phyloP scores from a whole-genome alignment of 2,888 invertebrate species.

The Ryuthela nishihirai region DNA sequence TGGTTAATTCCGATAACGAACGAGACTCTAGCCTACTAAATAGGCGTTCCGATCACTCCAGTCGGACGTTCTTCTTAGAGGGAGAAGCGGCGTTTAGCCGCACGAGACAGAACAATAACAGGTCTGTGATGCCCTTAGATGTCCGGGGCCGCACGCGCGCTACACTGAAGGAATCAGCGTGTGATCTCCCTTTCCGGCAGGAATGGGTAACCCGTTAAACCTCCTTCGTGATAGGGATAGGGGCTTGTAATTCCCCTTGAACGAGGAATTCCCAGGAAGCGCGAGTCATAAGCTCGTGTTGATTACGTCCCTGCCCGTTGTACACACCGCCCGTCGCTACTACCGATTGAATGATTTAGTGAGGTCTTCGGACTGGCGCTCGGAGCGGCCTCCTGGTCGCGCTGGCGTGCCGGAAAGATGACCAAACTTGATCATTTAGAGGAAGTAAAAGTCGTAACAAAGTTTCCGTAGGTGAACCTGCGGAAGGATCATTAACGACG shows the following conservation, averaged over 20 bases:
- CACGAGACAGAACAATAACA: too few species aligned
- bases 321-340: constrained; percentile 69
- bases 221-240: constrained; percentile 66
- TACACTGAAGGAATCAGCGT: constrained; percentile 59
- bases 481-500: too few species aligned
- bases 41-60: too few species aligned
- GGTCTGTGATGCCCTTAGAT: too few species aligned
- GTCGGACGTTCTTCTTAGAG: too few species aligned
- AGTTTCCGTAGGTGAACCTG: too few species aligned
- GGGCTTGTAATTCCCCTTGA: constrained; percentile 60
- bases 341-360: constrained; percentile 65
- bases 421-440: constrained; percentile 61
- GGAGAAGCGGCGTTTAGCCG: too few species aligned
- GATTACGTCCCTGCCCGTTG: constrained; percentile 68
- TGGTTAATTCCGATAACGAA: too few species aligned
- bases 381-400: constrained; percentile 21
- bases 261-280: constrained; percentile 68
- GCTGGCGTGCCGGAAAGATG: constrained; percentile 55
- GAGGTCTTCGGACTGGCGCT: constrained; percentile 55
- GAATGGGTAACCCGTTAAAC: constrained; percentile 64
- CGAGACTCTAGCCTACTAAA: too few species aligned
- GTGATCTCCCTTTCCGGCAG: constrained; percentile 59
- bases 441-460: constrained; percentile 64
- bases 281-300: constrained; percentile 64
- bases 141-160: constrained; percentile 63